phyloP scores from a whole-genome alignment of 2,797 vertebrate genomes.

The Craterocephalus amniculus region DNA sequence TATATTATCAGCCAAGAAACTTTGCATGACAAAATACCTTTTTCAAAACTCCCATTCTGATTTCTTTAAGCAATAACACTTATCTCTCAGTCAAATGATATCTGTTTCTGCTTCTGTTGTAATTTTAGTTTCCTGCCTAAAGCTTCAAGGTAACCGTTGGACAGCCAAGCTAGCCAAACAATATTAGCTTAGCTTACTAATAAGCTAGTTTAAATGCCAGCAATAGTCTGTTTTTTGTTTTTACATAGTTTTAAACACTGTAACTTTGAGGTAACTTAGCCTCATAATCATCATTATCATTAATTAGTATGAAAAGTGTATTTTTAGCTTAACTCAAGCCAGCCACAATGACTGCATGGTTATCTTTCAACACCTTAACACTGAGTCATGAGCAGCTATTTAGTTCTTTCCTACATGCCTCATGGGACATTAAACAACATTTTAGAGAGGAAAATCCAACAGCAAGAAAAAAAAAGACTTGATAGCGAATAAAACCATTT shows the following conservation, averaged over 20 bases:
- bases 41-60: not conserved
- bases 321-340: not conserved
- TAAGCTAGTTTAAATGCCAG: not conserved
- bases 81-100: not conserved
- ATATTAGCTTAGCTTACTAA: not conserved
- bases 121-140: not conserved
- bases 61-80: not conserved
- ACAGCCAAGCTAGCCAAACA: not conserved
- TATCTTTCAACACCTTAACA: not conserved
- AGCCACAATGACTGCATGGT: not conserved
- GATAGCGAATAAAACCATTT: not conserved
- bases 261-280: not conserved
- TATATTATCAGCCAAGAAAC: not conserved
- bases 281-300: not conserved
- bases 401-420: not conserved
- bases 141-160: not conserved
- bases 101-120: not conserved
- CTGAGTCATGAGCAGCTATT: not conserved
- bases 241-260: not conserved
- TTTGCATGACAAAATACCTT: not conserved
- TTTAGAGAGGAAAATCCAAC: not conserved
- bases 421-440: not conserved
- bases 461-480: not conserved
- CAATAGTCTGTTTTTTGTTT: not conserved
- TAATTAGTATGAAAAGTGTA: not conserved